A percentile compares a stretch with the other conserved stretches of the same genome.
These are phyloP conservation scores for Mormoops blainvillei DNA, from an alignment of 2,113 vertebrate genomes.

Conservation along the genomic window DNA sequence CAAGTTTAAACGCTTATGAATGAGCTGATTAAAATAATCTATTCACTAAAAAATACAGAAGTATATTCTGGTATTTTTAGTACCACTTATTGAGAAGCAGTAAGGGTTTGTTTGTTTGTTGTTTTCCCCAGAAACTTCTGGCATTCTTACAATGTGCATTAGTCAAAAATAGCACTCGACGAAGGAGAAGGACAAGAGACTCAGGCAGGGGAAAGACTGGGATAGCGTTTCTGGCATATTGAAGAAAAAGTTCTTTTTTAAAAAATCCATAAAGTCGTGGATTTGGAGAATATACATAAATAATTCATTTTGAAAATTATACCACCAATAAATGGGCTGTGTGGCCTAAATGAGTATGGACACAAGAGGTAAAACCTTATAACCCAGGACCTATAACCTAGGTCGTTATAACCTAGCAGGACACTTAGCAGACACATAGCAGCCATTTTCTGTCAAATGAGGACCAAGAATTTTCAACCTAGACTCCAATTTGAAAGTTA, in stretches of 20 bases:
- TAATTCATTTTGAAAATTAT: slow-evolving; percentile 9
- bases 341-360: neutral
- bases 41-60: neutral
- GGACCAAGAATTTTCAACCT: neutral
- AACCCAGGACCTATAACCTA: too few species aligned
- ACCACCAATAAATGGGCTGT: neutral
- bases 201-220: neutral
- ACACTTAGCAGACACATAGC: neutral
- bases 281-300: neutral
- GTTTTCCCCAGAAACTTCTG: neutral
- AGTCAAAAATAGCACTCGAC: neutral
- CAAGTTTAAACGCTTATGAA: neutral
- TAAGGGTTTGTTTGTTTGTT: neutral
- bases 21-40: neutral
- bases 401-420: neutral
- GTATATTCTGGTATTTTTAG: neutral
- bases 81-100: neutral
- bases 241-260: neutral
- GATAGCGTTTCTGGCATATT: neutral
- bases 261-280: neutral
- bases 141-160: neutral
- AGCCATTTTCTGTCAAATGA: neutral
- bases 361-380: neutral
- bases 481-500: neutral
- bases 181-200: neutral